Base-by-base conservation (phyloP, 1,140 invertebrate genomes). In the Geopemphigus sp. region DNA sequence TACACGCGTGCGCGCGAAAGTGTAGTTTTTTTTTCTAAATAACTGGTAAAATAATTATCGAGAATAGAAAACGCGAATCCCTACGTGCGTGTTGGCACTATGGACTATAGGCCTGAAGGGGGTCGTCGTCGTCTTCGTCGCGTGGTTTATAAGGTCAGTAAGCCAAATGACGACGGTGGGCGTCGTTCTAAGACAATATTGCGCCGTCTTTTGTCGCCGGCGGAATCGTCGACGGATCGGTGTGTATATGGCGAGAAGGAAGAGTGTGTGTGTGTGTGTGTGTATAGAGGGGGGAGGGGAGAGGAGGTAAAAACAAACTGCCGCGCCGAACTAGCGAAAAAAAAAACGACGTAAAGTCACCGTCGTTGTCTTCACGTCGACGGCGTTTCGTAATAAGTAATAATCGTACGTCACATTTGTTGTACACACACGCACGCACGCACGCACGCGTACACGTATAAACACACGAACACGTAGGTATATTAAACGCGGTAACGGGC, bases 141-240 rank as follows among this genome's bases (percentile, higher is more conserved):
- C 22, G 56, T 5, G 5, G 5, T 26, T n/a, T 72, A 72, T 72
- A n/a, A 72, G 50, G 68, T 72, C 50, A 72, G 68, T 72, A 72
- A 72, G 68, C 24, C 68, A 72, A 54, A 72, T 72, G 68, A 72
- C 47, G 68, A 72, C 47, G 68, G 68, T 32, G 50, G 68, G 50
- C 68, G 68, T 72, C 24, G 53, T 12, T 5, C 19, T 8, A 15
- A 45, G n/a, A 14, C 64, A 22, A 32, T 26, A 61, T 29, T 14
- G 32, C 56, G 22, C 22, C 17, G 56, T 57, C 8, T 24, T 57
- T 57, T 24, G 56, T 57, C 56, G 22, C 22, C 22, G 1, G 47
- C 47, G 47, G 5, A 50, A 50, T 50, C 47, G 47, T 50, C 14
- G 32, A 39, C 32, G 32, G 11, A 45, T 45, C 39, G 11, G 5